Percentiles rank a stretch among this genome's conserved stretches.
Evolutionary conservation across 2,113 vertebrate genomes (phyloP).

Genomic region (Chascanopsetta lugubris): DNA sequence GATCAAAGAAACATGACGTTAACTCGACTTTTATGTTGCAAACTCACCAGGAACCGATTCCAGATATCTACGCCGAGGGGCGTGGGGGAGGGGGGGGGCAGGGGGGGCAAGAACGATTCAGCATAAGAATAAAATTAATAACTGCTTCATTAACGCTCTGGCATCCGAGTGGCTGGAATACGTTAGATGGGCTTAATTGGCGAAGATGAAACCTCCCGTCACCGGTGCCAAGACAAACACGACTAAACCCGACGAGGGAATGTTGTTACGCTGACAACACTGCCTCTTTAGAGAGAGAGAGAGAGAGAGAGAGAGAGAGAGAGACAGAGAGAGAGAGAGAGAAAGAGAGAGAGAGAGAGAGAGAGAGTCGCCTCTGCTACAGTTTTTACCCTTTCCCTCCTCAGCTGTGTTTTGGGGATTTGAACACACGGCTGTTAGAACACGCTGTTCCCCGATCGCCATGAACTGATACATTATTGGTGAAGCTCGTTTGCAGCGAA

Average conservation of each 20-base stretch:
- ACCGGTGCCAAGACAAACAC: constrained; percentile 65
- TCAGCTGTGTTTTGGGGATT: constrained; percentile 44
- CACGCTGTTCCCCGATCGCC: constrained; percentile 51
- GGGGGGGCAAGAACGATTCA: constrained; percentile 1
- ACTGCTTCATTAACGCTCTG: constrained; percentile 57
- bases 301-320: no score
- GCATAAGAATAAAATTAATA: constrained; percentile 43
- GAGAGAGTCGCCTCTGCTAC: constrained; percentile 38
- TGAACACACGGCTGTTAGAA: constrained; percentile 45
- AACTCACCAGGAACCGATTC: constrained; percentile 35
- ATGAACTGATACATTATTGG: constrained; percentile 53
- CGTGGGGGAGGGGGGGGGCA: no score
- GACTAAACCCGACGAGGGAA: constrained; percentile 51
- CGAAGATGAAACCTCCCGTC: constrained; percentile 50
- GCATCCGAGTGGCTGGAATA: constrained; percentile 53
- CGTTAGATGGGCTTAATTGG: constrained; percentile 60
- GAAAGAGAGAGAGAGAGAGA: no score
- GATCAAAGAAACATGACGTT: constrained; percentile 41
- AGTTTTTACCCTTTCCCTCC: constrained; percentile 32
- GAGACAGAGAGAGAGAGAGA: no score
- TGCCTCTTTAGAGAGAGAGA: constrained; percentile 53
- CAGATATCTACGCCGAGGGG: constrained; percentile 21
- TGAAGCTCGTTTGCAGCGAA: constrained; percentile 48
- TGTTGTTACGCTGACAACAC: constrained; percentile 54
- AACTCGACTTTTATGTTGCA: constrained; percentile 48